A percentile compares a stretch with the other conserved stretches of the same genome.
These are phyloP conservation scores for Papilio helenus DNA, from an alignment of 1,140 invertebrate species.

Conservation along the genomic window DNA sequence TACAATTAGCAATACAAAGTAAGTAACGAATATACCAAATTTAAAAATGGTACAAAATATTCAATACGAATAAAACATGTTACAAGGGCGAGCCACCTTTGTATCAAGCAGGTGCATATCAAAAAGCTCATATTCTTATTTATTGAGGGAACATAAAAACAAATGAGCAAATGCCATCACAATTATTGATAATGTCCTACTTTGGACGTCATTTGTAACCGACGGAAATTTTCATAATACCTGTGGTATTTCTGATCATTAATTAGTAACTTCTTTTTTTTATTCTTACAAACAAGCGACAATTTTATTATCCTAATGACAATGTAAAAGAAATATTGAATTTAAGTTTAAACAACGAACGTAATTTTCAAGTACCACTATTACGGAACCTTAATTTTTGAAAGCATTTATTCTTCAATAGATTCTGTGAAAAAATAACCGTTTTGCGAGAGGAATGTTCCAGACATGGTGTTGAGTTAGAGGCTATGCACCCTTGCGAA, in stretches of 20 bases:
- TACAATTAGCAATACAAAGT: neutral
- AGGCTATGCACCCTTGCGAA: too few relatives aligned
- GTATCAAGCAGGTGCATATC: slow-evolving; percentile 71
- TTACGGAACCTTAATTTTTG: neutral
- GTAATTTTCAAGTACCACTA: neutral
- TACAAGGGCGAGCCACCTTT: slow-evolving; percentile 66
- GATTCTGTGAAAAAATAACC: too few relatives aligned
- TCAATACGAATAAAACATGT: slow-evolving; percentile 53
- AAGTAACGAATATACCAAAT: neutral
- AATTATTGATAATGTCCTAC: slow-evolving; percentile 64
- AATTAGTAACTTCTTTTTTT: neutral
- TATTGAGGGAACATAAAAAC: slow-evolving; percentile 60
- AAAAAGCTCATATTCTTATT: slow-evolving; percentile 59
- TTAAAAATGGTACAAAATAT: slow-evolving; percentile 41
- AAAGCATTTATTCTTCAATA: neutral
- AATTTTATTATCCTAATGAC: neutral
- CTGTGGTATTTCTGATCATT: slow-evolving; percentile 41
- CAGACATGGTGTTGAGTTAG: too few relatives aligned
- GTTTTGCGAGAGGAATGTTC: too few relatives aligned
- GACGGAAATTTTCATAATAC: slow-evolving; percentile 59
- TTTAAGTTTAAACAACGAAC: neutral
- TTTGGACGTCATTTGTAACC: slow-evolving; percentile 56
- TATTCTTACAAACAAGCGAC: slow-evolving; percentile 23
- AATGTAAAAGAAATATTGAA: neutral
- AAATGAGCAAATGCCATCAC: slow-evolving; percentile 63